Evolutionary conservation across 2,797 vertebrate species (phyloP), one percentile per base, ranked within the genome.

Genomic region (Gila robusta): DNA sequence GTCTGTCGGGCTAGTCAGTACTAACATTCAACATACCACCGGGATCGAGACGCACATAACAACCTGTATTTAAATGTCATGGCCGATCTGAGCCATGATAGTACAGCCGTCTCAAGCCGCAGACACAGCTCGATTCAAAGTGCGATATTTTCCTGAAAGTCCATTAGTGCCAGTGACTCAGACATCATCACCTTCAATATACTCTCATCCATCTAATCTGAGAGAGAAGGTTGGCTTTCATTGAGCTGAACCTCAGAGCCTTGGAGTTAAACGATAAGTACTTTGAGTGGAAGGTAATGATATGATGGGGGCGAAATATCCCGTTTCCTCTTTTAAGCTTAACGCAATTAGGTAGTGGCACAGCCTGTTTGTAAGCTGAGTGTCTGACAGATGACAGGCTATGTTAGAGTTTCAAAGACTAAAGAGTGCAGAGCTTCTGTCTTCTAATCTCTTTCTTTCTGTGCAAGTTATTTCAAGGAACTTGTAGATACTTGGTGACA

Each of bases 261-360:
- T n/a, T 37, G 74, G 52, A 74, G 86, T 90, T 87, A 86, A 89
- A 86, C 69, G 89, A 83, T 89, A 88, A 90, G 86, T 62, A 82
- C 81, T 88, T 80, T 84, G 84, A 89, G 84, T 71, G 69, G 84
- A 84, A 89, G 79, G 79, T 87, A 90, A 90, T 87, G 83, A 84
- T 80, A 86, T 88, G 87, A 85, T 86, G 73, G 84, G 74, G 77
- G 73, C 26, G 32, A 82, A 87, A 74, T 35, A 83, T 77, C 16
- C 80, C 49, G 56, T 87, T 88, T 88, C 73, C 88, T 83, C 56
- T 70, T 64, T 81, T 81, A 26, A 83, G 70, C 64, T 41, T 88
- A 83, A 85, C 26, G 21, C 79, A 88, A 89, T 83, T 78, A 86
- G 19, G 47, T 74, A 88, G 77, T 83, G 59, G 35, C 21, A 6